A percentile compares a stretch with the other conserved stretches of the same genome.
phyloP scores from a whole-genome alignment of 2,113 vertebrate species.

The Thermophis baileyi region DNA sequence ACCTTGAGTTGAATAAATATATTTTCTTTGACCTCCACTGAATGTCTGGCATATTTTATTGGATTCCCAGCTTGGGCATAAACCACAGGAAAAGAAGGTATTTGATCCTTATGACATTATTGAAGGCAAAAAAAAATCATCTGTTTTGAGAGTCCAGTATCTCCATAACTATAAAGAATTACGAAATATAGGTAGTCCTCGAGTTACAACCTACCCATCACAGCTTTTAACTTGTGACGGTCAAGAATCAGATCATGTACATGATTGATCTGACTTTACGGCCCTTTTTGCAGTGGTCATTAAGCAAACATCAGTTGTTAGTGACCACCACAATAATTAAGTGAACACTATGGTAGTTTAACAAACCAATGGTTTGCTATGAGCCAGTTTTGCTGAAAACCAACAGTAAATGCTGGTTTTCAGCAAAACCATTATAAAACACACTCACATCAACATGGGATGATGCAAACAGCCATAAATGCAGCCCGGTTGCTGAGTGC shows the following conservation, averaged over 20 bases:
- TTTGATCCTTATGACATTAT: not conserved
- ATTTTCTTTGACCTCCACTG: not conserved
- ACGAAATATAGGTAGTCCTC: not conserved
- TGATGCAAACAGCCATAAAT: not conserved
- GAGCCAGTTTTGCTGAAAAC: too few relatives aligned
- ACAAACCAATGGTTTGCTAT: too few relatives aligned
- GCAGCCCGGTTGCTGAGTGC: not conserved
- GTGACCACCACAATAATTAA: too few relatives aligned
- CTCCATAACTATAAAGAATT: not conserved
- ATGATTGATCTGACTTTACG: too few relatives aligned
- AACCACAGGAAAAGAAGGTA: not conserved
- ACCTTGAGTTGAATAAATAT: not conserved
- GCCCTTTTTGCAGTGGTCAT: too few relatives aligned
- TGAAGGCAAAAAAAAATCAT: not conserved
- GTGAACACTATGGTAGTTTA: too few relatives aligned
- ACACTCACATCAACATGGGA: not conserved
- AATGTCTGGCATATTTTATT: not conserved
- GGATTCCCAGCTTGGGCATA: not conserved
- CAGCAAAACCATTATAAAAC: not conserved
- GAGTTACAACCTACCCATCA: not conserved
- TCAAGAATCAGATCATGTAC: not conserved
- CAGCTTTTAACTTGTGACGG: not conserved
- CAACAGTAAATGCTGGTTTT: too few relatives aligned
- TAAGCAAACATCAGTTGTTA: too few relatives aligned
- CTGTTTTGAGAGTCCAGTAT: not conserved